A percentile compares a stretch with the other conserved stretches of the same genome.
phyloP scores from a whole-genome alignment of 2,797 vertebrate species.

The Molossus alvarezi region DNA sequence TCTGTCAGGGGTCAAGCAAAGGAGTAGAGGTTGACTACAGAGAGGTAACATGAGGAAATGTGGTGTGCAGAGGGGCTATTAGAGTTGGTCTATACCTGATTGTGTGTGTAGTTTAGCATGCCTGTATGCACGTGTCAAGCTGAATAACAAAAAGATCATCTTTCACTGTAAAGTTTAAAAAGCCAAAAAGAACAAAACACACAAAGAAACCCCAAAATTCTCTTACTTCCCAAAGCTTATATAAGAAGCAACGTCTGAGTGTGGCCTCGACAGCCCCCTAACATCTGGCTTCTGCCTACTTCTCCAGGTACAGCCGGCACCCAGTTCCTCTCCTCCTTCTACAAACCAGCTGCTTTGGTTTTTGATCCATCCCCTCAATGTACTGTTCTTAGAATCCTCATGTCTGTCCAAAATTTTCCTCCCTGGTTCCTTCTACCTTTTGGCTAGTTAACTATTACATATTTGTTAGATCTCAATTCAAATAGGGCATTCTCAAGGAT shows the following conservation, averaged over 20 bases:
- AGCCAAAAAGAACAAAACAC: neutral
- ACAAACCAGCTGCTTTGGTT: neutral
- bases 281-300: neutral
- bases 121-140: neutral
- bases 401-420: neutral
- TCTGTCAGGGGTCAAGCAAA: neutral
- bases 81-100: neutral
- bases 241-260: neutral
- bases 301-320: neutral
- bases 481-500: neutral
- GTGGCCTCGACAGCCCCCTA: neutral
- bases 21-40: neutral
- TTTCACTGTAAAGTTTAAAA: constrained; percentile 26
- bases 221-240: neutral
- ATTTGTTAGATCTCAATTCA: neutral
- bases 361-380: neutral
- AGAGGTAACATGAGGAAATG: neutral
- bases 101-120: neutral
- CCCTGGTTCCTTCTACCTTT: neutral
- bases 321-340: neutral
- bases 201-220: neutral
- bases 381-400: neutral
- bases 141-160: neutral
- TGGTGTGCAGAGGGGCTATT: too few relatives aligned
- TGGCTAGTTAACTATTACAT: neutral